These are phyloP conservation scores for Porites rus DNA, from an alignment of 92 coral and sea anemone species.

Conservation along the genomic window DNA sequence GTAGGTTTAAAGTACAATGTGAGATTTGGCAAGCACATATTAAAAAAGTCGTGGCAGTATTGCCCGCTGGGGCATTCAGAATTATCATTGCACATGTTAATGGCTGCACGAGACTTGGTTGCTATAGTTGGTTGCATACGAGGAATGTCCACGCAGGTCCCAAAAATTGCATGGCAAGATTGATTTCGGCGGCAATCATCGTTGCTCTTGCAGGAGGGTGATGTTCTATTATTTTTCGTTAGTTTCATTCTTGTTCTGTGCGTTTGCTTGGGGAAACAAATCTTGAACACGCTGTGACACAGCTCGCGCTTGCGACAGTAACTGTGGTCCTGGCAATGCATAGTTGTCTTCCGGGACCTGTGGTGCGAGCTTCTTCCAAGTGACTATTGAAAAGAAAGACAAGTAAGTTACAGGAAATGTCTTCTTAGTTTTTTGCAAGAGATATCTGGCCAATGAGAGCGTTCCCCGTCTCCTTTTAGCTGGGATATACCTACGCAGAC, in stretches of 20 bases:
- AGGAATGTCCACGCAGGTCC: slow-evolving; percentile 50
- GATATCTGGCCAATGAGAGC: too few species aligned
- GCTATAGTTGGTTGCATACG: slow-evolving; percentile 40
- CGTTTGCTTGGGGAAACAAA: slow-evolving; percentile 32
- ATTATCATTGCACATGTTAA: slow-evolving; percentile 34
- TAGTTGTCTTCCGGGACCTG: slow-evolving; percentile 13
- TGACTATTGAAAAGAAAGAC: too few species aligned
- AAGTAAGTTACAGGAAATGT: too few species aligned
- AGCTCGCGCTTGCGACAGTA: slow-evolving; percentile 21
- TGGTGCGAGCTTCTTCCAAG: background rate
- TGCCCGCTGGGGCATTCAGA: slow-evolving; percentile 51
- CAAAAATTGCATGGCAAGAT: slow-evolving; percentile 56
- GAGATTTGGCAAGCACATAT: slow-evolving; percentile 54
- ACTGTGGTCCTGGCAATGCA: slow-evolving; percentile 10
- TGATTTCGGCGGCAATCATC: slow-evolving; percentile 46
- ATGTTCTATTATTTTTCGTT: slow-evolving; percentile 1
- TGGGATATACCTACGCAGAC: too few species aligned
- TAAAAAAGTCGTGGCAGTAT: slow-evolving; percentile 68
- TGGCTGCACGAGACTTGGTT: background rate
- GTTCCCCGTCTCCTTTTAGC: too few species aligned
- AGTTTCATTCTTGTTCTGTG: slow-evolving; percentile 42
- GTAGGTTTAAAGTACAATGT: slow-evolving; percentile 29
- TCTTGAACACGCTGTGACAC: slow-evolving; percentile 13
- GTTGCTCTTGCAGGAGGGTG: slow-evolving; percentile 43
- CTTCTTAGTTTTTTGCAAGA: too few species aligned